These are phyloP conservation scores for Spatula versicolor DNA, from an alignment of 2,797 vertebrate species.

Conservation along the genomic window DNA sequence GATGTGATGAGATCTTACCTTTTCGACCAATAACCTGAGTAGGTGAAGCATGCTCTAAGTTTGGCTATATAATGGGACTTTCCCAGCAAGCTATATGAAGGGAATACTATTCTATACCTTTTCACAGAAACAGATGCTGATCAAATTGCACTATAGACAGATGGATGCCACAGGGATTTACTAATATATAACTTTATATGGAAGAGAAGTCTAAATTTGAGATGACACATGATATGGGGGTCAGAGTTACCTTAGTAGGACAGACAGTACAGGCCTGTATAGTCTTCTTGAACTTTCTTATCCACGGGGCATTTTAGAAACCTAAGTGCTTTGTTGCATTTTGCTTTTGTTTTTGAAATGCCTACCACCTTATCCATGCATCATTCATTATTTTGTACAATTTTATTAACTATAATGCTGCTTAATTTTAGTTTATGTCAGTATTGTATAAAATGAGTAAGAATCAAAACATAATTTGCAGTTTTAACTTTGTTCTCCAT, in stretches of 20 bases:
- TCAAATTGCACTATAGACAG: not conserved
- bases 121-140: not conserved
- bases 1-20: not conserved
- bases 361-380: not conserved
- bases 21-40: not conserved
- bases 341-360: not conserved
- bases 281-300: not conserved
- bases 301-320: not conserved
- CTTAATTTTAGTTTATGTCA: not conserved
- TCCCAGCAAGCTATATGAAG: not conserved
- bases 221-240: fast-evolving
- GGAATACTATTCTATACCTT: not conserved
- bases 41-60: not conserved
- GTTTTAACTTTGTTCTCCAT: fast-evolving
- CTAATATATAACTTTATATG: not conserved
- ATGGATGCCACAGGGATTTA: not conserved
- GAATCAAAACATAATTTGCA: not conserved
- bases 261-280: not conserved
- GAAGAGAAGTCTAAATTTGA: not conserved
- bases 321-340: not conserved
- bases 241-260: not conserved
- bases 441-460: not conserved
- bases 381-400: not conserved
- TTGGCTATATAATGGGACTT: not conserved
- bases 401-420: not conserved